Base-by-base conservation (phyloP, 2,888 invertebrate genomes). In the Sthenelais limicola region DNA sequence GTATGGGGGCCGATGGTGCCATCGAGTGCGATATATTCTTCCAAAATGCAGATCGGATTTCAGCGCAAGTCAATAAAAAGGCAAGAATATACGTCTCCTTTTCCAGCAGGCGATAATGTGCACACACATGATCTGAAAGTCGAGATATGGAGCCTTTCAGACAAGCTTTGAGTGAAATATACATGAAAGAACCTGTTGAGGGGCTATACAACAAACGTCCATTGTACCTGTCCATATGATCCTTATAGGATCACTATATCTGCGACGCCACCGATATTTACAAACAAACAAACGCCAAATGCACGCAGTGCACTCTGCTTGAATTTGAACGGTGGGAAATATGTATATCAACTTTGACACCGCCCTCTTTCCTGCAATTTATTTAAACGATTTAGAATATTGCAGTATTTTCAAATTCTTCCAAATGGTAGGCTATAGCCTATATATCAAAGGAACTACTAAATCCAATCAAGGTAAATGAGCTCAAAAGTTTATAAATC, bases 231-330 rank as follows among this genome's bases (percentile, higher is more conserved):
- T 21, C 62, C 62, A 62, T 62, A 24, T 21, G 62, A 62, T 26
- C 62, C 28, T 62, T 62, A 62, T 62, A 62, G 62, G 62, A 62
- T 62, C 62, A 62, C 38, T 26, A 18, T 3, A 32, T 15, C 32
- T 28, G 33, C n/a, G 33, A 35, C 38, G 62, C 38, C 24, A 62
- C 62, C 38, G 35, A 43, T 62, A 43, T 62, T 62, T 38, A 43
- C 43, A 62, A 62, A 62, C 62, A 62, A 62, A 62, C 38, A 35
- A 7, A n/a, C n/a, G n/a, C n/a, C n/a, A n/a, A n/a, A n/a, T n/a
- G n/a, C n/a, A n/a, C n/a, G n/a, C n/a, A n/a, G n/a, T n/a, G n/a
- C n/a, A n/a, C n/a, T n/a, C n/a, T n/a, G n/a, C n/a, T n/a, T n/a
- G n/a, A n/a, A n/a, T n/a, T n/a, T n/a, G n/a, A n/a, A n/a, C n/a